A percentile compares a stretch with the other conserved stretches of the same genome.
Evolutionary conservation across 35 echinoderm and acorn worm genomes (phyloP).

Genomic region (Apostichopus californicus): DNA sequence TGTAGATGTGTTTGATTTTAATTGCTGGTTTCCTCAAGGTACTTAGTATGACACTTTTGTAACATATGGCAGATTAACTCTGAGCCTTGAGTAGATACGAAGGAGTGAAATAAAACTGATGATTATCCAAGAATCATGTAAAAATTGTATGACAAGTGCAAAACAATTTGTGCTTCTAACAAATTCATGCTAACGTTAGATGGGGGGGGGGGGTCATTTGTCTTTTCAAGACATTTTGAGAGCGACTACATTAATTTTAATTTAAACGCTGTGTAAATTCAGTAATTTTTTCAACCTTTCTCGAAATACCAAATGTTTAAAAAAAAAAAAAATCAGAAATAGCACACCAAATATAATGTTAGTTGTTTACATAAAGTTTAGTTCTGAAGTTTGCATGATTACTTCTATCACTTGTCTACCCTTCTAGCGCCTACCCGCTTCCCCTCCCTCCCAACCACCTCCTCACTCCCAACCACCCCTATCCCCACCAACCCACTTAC

Average conservation of each 20-base stretch:
- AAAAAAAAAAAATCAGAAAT: background rate
- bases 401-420: too few species aligned
- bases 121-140: background rate
- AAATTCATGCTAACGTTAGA: background rate
- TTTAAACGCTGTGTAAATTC: background rate
- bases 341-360: background rate
- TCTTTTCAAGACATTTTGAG: too few species aligned
- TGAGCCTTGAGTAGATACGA: background rate
- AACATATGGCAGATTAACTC: background rate
- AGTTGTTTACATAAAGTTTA: too few species aligned
- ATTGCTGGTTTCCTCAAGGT: too few species aligned
- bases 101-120: background rate
- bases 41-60: background rate
- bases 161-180: background rate
- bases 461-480: too few species aligned
- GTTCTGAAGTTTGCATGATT: too few species aligned
- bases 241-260: too few species aligned
- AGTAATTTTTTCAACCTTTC: background rate
- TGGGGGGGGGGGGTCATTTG: too few species aligned
- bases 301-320: background rate
- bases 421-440: too few species aligned
- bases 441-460: too few species aligned
- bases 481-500: too few species aligned
- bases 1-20: too few species aligned
- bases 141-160: background rate